These are phyloP conservation scores for Homalodisca vitripennis DNA, from an alignment of 1,140 invertebrate genomes.

Conservation along the genomic window DNA sequence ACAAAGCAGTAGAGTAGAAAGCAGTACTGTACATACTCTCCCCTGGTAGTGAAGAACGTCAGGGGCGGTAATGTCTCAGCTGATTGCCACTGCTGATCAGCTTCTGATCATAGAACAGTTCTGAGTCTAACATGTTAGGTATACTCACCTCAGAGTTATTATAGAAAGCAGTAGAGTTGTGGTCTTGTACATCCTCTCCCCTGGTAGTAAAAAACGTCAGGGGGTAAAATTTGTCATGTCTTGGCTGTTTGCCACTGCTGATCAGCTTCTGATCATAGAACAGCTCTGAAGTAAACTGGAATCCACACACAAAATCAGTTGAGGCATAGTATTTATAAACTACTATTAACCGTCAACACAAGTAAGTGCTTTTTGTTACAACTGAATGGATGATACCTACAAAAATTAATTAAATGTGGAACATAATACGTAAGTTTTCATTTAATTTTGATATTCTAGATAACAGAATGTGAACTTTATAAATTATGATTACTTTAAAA, in stretches of 20 bases:
- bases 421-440: too few species aligned
- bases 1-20: constrained; percentile 84
- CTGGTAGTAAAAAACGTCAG: constrained; percentile 81
- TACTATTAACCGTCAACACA: too few species aligned
- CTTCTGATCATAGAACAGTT: constrained; percentile 79
- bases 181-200: constrained; percentile 73
- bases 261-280: constrained; percentile 80
- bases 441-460: too few species aligned
- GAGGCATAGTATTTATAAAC: background rate
- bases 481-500: too few species aligned
- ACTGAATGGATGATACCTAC: too few species aligned
- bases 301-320: constrained; percentile 33
- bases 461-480: too few species aligned
- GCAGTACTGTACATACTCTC: constrained; percentile 68
- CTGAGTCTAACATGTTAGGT: constrained; percentile 78
- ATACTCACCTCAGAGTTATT: constrained; percentile 81
- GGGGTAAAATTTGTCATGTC: constrained; percentile 68
- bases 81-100: constrained; percentile 69
- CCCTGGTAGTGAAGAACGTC: constrained; percentile 70
- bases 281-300: constrained; percentile 71
- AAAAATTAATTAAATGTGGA: too few species aligned
- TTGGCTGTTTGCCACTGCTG: constrained; percentile 64
- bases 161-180: constrained; percentile 82
- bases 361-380: too few species aligned
- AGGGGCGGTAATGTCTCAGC: constrained; percentile 70